Conservation (phyloP, 2,888 invertebrate species). For the Orthosia gracilis region DNA sequence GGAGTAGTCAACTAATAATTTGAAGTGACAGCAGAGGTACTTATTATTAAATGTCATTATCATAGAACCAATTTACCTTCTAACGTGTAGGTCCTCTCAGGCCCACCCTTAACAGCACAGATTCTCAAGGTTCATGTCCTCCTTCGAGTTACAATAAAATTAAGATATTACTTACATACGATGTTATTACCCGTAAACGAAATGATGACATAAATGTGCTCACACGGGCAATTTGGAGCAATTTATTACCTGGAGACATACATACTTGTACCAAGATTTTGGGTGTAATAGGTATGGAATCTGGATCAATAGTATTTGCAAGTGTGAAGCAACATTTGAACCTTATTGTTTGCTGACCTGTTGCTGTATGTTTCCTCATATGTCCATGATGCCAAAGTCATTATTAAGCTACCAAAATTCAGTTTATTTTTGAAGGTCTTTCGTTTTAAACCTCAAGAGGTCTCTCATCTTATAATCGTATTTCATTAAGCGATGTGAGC, state of each 20-base stretch:
- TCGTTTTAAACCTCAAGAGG: no score
- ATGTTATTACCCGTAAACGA: conserved; percentile 36
- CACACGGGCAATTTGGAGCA: conserved; percentile 30
- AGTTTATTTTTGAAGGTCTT: not conserved
- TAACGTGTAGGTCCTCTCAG: not conserved
- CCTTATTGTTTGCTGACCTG: not conserved
- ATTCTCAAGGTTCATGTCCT: not conserved
- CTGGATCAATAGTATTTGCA: not conserved
- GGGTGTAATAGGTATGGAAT: not conserved
- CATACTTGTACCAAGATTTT: not conserved
- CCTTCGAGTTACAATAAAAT: conserved; percentile 42
- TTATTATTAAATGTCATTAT: not conserved
- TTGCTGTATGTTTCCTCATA: not conserved
- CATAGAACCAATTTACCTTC: not conserved
- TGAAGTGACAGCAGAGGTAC: no score
- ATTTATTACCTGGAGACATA: conserved; percentile 39
- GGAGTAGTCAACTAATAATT: no score
- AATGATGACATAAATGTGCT: conserved; percentile 41
- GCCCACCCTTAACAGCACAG: not conserved
- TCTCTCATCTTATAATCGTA: no score
- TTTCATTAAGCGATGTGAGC: no score
- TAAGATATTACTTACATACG: conserved; percentile 37
- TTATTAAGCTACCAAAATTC: not conserved
- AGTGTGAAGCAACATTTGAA: not conserved
- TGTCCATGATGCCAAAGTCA: not conserved